Evolutionary conservation across 2,888 invertebrate genomes (phyloP).

Genomic region (Himalopsyche japonica): DNA sequence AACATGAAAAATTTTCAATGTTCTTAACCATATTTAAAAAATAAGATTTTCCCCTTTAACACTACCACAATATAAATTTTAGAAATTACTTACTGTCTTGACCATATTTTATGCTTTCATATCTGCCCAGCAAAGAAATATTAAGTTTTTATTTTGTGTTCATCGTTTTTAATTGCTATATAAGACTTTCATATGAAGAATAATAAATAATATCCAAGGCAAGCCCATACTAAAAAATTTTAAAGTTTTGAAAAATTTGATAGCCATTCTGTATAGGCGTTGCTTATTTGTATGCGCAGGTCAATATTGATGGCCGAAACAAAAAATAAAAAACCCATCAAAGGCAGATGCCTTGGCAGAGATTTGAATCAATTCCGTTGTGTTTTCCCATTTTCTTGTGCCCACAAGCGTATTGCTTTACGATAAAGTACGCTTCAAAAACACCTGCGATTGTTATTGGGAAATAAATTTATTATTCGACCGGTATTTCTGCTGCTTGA

Average conservation of each 20-base stretch:
- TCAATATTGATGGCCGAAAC: slow-evolving; percentile 25
- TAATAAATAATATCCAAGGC: too few species aligned
- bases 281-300: slow-evolving; percentile 25
- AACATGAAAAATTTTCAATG: too few species aligned
- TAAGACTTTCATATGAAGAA: too few species aligned
- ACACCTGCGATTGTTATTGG: slow-evolving; percentile 19
- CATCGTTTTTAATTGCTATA: too few species aligned
- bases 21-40: too few species aligned
- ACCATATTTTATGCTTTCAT: too few species aligned
- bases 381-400: slow-evolving; percentile 14
- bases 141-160: too few species aligned
- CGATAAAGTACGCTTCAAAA: slow-evolving; percentile 24
- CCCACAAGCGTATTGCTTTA: slow-evolving; percentile 28
- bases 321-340: slow-evolving; percentile 29
- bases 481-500: background rate
- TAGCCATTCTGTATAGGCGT: background rate
- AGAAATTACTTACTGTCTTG: too few species aligned
- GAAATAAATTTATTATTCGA: background rate
- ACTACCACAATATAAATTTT: too few species aligned
- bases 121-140: too few species aligned
- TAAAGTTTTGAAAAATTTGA: background rate
- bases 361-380: slow-evolving; percentile 31
- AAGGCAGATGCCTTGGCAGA: slow-evolving; percentile 25
- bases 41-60: too few species aligned
- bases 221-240: too few species aligned